Base-by-base conservation (phyloP, 2,797 vertebrate species). In the Phoebastria nigripes region DNA sequence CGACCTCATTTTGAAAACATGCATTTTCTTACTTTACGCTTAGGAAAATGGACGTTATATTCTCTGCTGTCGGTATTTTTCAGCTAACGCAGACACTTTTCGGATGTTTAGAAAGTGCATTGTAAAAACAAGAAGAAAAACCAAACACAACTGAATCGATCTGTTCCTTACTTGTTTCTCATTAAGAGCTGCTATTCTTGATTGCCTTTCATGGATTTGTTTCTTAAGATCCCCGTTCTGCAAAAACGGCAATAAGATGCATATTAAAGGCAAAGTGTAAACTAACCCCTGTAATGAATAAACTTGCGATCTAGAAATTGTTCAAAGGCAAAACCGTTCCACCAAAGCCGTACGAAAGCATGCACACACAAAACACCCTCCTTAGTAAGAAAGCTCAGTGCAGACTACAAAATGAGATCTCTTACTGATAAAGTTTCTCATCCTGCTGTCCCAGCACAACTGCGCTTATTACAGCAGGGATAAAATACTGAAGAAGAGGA, bases 391-490 rank as follows among this genome's bases (percentile, higher is more conserved):
- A 97, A 97, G 96, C 96, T 97, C 93, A 81, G 96, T 62, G 94
- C 94, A 91, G 91, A 62, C 94, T 96, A 92, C 92, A 95, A 92
- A 91, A 96, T 73, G 96, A 98, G 98, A 98, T 98, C 98, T 98
- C 97, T 97, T 97, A 95, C 98, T 91, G 98, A 98, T 98, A 99
- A 99, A 99, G 98, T 99, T 99, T 98, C 97, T 97, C 97, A 96
- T 97, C 96, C 96, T 95, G 96, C 97, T 97, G 97, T 97, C 98
- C 97, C 97, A 94, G 94, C 95, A 97, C 93, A 97, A 98, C 97
- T 94, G 94, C 93, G 94, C 96, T 93, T 94, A 98, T 95, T 97
- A 93, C 91, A 80, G 94, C 93, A 89, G 70, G 95, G 95, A 95
- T 93, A 96, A 96, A 97, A 98, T 78, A 96, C 95, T 84, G 96